Percentiles rank a stretch among this genome's conserved stretches.
phyloP scores from a whole-genome alignment of 2,113 vertebrate species.

The Aegithalos caudatus region DNA sequence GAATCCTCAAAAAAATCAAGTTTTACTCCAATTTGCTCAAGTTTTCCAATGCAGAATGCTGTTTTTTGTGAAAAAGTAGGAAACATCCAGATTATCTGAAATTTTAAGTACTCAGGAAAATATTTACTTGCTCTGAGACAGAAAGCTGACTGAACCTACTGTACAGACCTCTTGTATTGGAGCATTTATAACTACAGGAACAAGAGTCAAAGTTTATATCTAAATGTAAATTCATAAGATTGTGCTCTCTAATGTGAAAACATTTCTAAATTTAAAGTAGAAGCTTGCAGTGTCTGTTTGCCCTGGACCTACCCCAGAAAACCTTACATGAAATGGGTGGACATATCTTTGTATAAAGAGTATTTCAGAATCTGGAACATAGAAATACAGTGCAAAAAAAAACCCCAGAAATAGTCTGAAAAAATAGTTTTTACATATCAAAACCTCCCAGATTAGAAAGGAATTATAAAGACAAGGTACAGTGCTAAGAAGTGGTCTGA shows the following conservation, averaged over 20 bases:
- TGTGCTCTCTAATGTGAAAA: neutral
- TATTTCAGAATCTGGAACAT: neutral
- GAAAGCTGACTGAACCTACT: neutral
- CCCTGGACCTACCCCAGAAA: neutral
- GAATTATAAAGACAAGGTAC: neutral
- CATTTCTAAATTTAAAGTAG: neutral
- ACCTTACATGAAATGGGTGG: conserved; percentile 38
- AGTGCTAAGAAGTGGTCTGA: neutral
- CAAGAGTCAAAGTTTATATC: neutral
- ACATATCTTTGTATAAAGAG: neutral
- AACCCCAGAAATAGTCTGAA: neutral
- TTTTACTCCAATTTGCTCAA: neutral
- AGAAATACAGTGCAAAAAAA: conserved; percentile 37
- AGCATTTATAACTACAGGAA: neutral
- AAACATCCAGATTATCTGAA: neutral
- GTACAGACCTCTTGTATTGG: neutral
- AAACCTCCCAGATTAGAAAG: neutral
- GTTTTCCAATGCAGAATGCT: neutral
- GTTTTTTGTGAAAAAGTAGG: neutral
- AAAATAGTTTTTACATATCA: conserved; percentile 11
- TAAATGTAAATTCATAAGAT: neutral
- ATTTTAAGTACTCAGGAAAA: neutral
- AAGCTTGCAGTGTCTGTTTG: neutral
- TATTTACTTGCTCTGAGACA: neutral
- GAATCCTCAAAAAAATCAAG: neutral